Base-by-base conservation (phyloP, 2,113 vertebrate genomes). In the Scomber scombrus region DNA sequence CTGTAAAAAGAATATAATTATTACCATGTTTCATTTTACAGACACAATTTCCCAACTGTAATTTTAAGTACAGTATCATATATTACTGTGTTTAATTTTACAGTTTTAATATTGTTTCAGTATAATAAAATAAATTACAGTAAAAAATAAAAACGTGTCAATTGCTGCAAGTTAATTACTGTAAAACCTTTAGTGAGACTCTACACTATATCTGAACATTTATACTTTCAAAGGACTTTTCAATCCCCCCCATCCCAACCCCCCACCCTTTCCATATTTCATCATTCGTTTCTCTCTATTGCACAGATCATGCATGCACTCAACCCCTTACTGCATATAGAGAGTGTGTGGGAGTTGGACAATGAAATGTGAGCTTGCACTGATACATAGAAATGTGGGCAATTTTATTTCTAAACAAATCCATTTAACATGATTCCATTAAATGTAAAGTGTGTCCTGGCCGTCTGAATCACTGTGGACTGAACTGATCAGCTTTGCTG, bases 261-360 rank as follows among this genome's bases (percentile, higher is more conserved):
- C n/a, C 29, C 54, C 23, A 26, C 23, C 5, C 31, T 40, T 70
- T 52, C 40, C 26, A 40, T 16, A 10, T 82, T 76, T 66, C 56
- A 70, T 64, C 68, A 72, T 69, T 64, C 60, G 46, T 47, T 51
- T 45, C 51, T 18, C 64, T 69, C 23, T 49, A 6, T 65, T 78
- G 75, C 71, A 18, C 21, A 16, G 51, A 62, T 80, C 67, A 78
- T 57, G 11, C n/a, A 67, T 63, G 26, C 70, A 46, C 51, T 50
- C n/a, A 26, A 23, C 23, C 34, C 45, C 63, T 78, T 14, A 47
- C 67, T 66, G 63, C 69, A 62, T 57, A 63, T 14, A n/a, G 13
- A 52, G 21, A 68, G 26, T 19, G 76, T 64, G 82, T 83, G 70
- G 85, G 73, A 75, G 79, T 75, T 12, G 46, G 57, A 46, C 55